Evolutionary conservation across 2,113 vertebrate species (phyloP), one percentile per base, ranked within the genome.

Genomic region (Seriola rivoliana): DNA sequence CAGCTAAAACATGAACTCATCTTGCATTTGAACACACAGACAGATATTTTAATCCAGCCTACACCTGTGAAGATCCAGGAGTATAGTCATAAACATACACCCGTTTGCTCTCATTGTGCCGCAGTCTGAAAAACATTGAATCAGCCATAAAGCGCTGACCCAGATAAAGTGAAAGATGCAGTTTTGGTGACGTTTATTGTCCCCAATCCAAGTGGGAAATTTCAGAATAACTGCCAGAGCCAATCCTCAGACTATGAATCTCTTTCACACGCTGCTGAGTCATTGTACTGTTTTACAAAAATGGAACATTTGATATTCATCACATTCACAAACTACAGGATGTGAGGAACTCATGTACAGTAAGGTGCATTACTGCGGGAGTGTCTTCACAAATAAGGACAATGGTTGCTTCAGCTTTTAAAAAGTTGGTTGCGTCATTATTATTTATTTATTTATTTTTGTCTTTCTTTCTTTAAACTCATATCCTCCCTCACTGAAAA

Each of bases 71-170:
- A 78, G 52, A 17, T 83, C 71, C 65, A 79, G 85, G 68, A 88
- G 81, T 74, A 23, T 67, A 72, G 78, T 72, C 36, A 70, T 62
- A 71, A 82, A 23, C 69, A 75, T 50, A 50, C 42, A 52, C 58
- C n/a, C 32, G 42, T 78, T 82, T 62, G 73, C 62, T 88, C 79
- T 81, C 78, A 79, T 79, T 81, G 75, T 86, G 36, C 52, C 73
- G 23, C 12, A 17, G 23, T 87, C 75, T 75, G 59, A 81, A 83
- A 78, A 54, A 71, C 55, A 40, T 78, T 85, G 78, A 92, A 86
- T 90, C 75, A 71, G 81, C 81, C 62, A 72, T 59, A 80, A 83
- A 80, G 80, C 75, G 29, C 66, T 87, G 92, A 90, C 91, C 91
- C 80, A 89, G 70, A 82, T 84, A 78, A 55, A 40, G 10, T 78